Base-by-base conservation (phyloP, 2,113 vertebrate species). In the Pygoscelis adeliae region DNA sequence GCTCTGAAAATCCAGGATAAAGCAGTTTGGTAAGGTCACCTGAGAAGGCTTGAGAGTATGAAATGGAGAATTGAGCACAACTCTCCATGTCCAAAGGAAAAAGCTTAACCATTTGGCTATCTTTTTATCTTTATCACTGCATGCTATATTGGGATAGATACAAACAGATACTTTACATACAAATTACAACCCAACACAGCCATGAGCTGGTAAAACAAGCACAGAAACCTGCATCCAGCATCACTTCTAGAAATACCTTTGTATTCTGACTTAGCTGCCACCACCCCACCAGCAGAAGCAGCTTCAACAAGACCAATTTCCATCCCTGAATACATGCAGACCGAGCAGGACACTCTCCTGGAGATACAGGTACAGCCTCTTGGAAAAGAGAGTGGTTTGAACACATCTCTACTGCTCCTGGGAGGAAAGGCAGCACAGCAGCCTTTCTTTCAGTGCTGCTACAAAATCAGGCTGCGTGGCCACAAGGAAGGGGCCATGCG, bases 381-480 rank as follows among this genome's bases (percentile, higher is more conserved):
- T 26, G 49, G 47, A 11, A 34, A 29, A 58, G 40, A 11, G 19
- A 27, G 25, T 10, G 18, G 15, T 21, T 38, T 44, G 42, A 53
- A 65, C 25, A 13, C 15, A 13, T 4, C n/a, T 53, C 25, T 1
- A 0, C 47, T 66, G 52, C 15, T 20, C 18, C 46, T 42, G 46
- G 59, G 26, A 42, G 29, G 52, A 30, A 40, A 27, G 27, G 36
- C 36, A 29, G 58, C 11, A 6, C 13, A 15, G 44, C 29, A 59
- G 18, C 44, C 29, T 34, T 38, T 34, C 36, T 34, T 25, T 30
- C 82, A 38, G 9, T 21, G n/a, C 30, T 47, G 26, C 38, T 42
- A 27, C 32, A 44, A 44, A 34, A 20, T 25, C 19, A 15, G 44
- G 36, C 38, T 15, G 29, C 2, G 5, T 0, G 2, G n/a, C 22